Evolutionary conservation across 1,140 invertebrate genomes (phyloP).

Genomic region (Drosophila busckii): DNA sequence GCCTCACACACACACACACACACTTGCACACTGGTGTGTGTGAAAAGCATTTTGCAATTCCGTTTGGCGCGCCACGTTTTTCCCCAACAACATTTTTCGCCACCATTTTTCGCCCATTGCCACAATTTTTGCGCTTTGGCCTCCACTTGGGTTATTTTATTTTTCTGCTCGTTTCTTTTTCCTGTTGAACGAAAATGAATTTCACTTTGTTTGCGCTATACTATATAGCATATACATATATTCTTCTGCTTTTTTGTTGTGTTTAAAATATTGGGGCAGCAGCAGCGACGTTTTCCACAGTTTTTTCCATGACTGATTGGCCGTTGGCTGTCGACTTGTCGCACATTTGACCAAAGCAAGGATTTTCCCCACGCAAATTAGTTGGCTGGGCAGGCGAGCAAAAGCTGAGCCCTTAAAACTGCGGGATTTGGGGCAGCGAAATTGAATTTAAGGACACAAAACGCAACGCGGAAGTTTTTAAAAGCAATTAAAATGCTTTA

Average conservation of each 20-base stretch:
- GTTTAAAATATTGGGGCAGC: slow-evolving; percentile 57
- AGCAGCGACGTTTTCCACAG: slow-evolving; percentile 4
- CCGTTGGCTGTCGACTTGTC: slow-evolving; percentile 31
- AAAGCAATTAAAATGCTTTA: no score
- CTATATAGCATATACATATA: no score
- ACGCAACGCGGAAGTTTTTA: no score
- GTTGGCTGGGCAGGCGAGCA: no score
- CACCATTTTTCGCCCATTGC: slow-evolving; percentile 21
- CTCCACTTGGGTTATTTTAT: slow-evolving; percentile 1
- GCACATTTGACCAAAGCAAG: slow-evolving; percentile 13
- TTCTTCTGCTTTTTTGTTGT: slow-evolving; percentile 27
- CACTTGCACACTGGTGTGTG: slow-evolving; percentile 22
- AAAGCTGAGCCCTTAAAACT: no score
- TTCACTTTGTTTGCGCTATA: slow-evolving; percentile 75
- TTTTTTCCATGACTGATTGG: slow-evolving; percentile 54
- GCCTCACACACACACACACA: slow-evolving; percentile 41
- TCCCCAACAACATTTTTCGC: background rate
- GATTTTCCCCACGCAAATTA: no score
- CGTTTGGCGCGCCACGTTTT: slow-evolving; percentile 68
- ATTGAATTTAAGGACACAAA: no score
- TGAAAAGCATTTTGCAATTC: slow-evolving; percentile 73
- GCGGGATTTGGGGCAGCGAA: no score
- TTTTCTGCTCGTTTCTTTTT: slow-evolving; percentile 5
- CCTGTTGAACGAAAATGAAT: slow-evolving; percentile 53
- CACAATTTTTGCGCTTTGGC: slow-evolving; percentile 15